Conservation (phyloP, 2,113 vertebrate genomes). For the Xiphorhynchus elegans region DNA sequence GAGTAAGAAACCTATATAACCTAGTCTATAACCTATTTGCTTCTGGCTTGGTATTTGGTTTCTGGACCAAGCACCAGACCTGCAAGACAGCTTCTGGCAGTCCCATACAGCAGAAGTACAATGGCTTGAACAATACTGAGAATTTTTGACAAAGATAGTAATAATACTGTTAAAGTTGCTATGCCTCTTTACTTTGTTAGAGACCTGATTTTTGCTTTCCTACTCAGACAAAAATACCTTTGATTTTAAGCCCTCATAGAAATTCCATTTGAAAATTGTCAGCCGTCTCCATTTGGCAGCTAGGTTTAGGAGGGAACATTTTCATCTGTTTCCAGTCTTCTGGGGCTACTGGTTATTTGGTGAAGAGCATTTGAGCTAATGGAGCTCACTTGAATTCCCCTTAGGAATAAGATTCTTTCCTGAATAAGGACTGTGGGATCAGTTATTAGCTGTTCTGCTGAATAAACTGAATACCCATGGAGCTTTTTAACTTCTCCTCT, state of each 20-base stretch:
- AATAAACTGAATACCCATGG: conserved; percentile 40
- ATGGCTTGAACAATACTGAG: not conserved
- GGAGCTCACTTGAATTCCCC: conserved; percentile 42
- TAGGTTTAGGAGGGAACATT: conserved; percentile 19
- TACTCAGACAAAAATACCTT: conserved; percentile 5
- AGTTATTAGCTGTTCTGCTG: conserved; percentile 54
- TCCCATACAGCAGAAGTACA: not conserved
- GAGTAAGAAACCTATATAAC: not conserved
- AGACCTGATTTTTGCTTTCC: conserved; percentile 13
- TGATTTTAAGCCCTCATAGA: conserved; percentile 27
- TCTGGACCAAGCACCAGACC: not conserved
- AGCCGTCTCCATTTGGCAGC: conserved; percentile 6
- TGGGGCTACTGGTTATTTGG: conserved; percentile 52
- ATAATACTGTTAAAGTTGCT: not conserved
- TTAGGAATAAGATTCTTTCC: conserved; percentile 40
- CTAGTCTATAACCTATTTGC: not conserved
- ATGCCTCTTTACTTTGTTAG: not conserved
- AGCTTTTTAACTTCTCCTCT: conserved; percentile 53
- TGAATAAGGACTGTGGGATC: not conserved
- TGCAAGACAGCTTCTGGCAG: not conserved
- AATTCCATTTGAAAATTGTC: conserved; percentile 54
- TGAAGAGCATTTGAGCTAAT: conserved; percentile 60
- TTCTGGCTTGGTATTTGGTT: not conserved
- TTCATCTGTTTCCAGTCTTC: conserved; percentile 18
- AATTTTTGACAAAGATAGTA: not conserved